Base-by-base conservation (phyloP, 2,888 invertebrate genomes). In the Phrixothrix hirtus region DNA sequence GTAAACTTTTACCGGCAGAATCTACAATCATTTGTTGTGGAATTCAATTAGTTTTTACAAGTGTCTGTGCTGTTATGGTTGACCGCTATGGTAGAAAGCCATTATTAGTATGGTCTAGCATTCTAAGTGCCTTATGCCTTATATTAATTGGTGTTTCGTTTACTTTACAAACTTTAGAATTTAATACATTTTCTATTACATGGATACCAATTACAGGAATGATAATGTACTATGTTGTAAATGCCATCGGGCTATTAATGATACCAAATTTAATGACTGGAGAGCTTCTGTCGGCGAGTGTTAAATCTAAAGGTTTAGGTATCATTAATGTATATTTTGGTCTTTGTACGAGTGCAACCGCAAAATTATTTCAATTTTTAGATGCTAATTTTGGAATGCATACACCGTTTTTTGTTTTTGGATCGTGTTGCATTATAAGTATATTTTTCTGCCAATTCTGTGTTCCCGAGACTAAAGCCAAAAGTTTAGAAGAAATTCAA, bases 61-160 rank as follows among this genome's bases (percentile, higher is more conserved):
- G 63, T 47, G 43, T 64, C 21, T 62, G 71, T 0, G 62, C 68
- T 0, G 43, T 68, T 14, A 48, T 75, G 5, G 65, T 70, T 0
- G 80, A 66, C 35, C 52, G 55, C 31, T 69, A 69, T 12, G 81
- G 81, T 2, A 60, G 81, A 27, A 69, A 74, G 45, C 67, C 72
- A 11, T 65, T 81, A 10, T 65, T 80, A 1, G 62, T 79, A 4
- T 48, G 72, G 17, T 77, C 77, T 0, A 81, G 83, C 9, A 66
- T 82, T 0, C 29, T 29, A 10, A 10, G 9, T 29, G 29, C 11
- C 9, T 5, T 29, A 29, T 29, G 4, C 2, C 11, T 7, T 10
- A 10, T 29, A 10, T 9, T 10, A 9, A 55, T 61, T 9, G 62
- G 60, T 5, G 7, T 21, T 3, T 21, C 21, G 16, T 58, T 49